Percentiles rank a stretch among this genome's conserved stretches.
Evolutionary conservation across 2,888 invertebrate species (phyloP).

Genomic region (Mantis religiosa): DNA sequence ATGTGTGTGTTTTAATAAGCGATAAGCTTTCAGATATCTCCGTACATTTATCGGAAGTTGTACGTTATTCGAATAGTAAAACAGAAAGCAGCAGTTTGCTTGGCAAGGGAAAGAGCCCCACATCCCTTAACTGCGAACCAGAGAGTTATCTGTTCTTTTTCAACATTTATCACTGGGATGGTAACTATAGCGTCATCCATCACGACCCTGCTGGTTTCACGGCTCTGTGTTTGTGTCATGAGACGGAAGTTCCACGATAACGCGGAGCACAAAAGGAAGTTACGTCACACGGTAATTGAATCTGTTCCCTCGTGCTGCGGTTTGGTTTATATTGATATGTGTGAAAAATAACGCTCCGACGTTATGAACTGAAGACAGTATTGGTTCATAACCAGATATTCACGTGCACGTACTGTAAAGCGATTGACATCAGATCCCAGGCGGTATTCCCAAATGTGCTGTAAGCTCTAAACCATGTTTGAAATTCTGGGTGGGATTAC

Average conservation of each 20-base stretch:
- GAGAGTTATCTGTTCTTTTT: not conserved
- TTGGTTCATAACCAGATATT: no score
- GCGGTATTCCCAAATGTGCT: no score
- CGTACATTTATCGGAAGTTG: no score
- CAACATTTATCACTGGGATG: not conserved
- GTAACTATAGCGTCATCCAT: not conserved
- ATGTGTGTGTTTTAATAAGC: no score
- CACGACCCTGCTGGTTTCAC: not conserved
- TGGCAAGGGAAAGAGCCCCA: not conserved
- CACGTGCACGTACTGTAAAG: no score
- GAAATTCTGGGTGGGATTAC: no score
- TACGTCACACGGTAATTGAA: constrained; percentile 27
- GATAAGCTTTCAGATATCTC: no score
- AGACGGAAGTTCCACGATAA: constrained; percentile 25
- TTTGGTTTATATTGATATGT: not conserved
- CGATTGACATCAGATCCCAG: no score
- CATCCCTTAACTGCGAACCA: not conserved
- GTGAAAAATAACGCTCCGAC: not conserved
- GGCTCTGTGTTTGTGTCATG: constrained; percentile 26
- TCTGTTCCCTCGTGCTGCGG: not conserved
- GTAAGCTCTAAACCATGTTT: no score
- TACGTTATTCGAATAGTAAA: no score
- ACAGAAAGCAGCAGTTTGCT: no score
- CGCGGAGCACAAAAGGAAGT: constrained; percentile 26
- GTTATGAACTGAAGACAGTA: not conserved